These are phyloP conservation scores for Eudyptes chrysolophus DNA, from an alignment of 2,113 vertebrate species.

Conservation along the genomic window DNA sequence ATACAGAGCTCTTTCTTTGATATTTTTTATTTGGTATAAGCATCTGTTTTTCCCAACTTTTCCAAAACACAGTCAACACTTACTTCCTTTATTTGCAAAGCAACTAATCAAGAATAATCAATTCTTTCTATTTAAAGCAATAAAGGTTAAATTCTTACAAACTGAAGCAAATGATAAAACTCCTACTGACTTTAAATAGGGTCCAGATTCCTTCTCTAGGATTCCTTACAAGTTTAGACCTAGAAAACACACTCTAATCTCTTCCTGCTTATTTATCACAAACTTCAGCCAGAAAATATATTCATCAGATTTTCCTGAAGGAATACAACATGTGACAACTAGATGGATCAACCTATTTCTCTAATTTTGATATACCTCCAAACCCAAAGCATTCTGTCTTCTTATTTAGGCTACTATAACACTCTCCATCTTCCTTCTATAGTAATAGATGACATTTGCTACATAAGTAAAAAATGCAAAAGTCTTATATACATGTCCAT, in stretches of 20 bases:
- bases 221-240: neutral
- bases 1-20: neutral
- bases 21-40: neutral
- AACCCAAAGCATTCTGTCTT: neutral
- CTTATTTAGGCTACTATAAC: neutral
- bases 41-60: neutral
- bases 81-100: constrained; percentile 3
- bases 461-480: neutral
- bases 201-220: neutral
- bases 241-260: neutral
- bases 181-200: neutral
- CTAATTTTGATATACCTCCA: neutral
- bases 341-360: neutral
- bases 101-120: neutral
- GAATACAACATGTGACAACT: neutral
- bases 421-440: neutral
- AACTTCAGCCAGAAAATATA: neutral
- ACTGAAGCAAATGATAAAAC: neutral
- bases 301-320: neutral
- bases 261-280: neutral
- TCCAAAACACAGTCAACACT: neutral
- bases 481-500: neutral
- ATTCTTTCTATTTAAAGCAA: neutral
- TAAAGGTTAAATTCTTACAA: neutral
- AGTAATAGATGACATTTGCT: neutral